Evolutionary conservation across 1,140 invertebrate species (phyloP).

Genomic region (Eufriesea mexicana): DNA sequence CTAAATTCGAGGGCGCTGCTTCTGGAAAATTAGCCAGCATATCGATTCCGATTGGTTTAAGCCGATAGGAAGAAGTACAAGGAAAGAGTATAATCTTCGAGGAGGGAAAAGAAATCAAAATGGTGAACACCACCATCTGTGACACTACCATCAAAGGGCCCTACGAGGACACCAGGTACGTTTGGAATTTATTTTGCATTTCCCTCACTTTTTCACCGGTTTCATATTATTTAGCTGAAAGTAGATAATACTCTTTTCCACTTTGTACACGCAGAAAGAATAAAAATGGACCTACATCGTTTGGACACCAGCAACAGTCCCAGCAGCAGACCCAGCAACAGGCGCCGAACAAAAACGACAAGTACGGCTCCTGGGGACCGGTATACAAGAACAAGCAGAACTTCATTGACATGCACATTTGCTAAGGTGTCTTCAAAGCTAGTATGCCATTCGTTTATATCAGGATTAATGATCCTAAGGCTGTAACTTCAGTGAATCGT

Average conservation of each 20-base stretch:
- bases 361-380: constrained; percentile 87
- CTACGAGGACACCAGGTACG: constrained; percentile 74
- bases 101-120: constrained; percentile 51
- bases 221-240: no score
- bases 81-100: constrained; percentile 17
- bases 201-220: neutral
- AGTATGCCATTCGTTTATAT: neutral
- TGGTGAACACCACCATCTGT: constrained; percentile 68
- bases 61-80: neutral
- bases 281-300: constrained; percentile 63
- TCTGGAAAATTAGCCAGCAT: constrained; percentile 58
- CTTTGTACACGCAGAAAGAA: constrained; percentile 78
- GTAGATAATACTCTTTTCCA: constrained; percentile 31
- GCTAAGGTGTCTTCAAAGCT: constrained; percentile 72
- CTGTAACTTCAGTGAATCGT: neutral
- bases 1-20: constrained; percentile 17
- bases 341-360: constrained; percentile 78
- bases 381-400: constrained; percentile 88
- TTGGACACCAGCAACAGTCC: constrained; percentile 62
- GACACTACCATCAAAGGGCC: constrained; percentile 68
- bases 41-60: constrained; percentile 15
- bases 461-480: neutral
- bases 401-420: constrained; percentile 87
- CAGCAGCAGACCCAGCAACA: constrained; percentile 70
- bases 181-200: constrained; percentile 1